Conservation (phyloP, 2,888 invertebrate species). For the Sthenelais limicola region DNA sequence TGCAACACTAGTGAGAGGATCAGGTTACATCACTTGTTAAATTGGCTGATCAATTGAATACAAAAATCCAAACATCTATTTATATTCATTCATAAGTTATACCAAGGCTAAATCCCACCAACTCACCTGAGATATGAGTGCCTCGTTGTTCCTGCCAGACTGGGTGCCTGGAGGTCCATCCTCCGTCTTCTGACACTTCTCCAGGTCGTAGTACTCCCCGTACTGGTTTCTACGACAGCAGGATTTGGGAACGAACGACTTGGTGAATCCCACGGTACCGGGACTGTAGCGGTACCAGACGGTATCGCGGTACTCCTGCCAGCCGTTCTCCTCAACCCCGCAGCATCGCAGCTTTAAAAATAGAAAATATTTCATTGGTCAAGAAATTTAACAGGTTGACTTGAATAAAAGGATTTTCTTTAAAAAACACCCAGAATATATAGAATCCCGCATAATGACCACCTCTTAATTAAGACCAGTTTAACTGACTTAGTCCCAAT, state of each 20-base stretch:
- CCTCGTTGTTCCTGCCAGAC: constrained; percentile 25
- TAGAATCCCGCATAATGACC: too few species aligned
- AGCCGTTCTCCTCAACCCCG: constrained; percentile 61
- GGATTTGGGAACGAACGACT: constrained; percentile 43
- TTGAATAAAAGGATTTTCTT: too few species aligned
- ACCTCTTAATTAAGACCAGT: too few species aligned
- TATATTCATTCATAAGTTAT: too few species aligned
- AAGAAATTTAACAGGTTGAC: too few species aligned
- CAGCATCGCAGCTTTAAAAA: constrained; percentile 56
- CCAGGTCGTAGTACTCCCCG: constrained; percentile 17
- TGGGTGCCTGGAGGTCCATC: constrained; percentile 43
- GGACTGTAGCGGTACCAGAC: constrained; percentile 55
- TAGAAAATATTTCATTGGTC: too few species aligned
- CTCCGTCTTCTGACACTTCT: constrained; percentile 44
- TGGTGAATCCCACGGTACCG: constrained; percentile 20
- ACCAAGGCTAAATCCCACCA: too few species aligned
- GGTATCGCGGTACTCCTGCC: constrained; percentile 58
- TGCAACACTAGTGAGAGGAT: background rate
- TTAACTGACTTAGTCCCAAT: too few species aligned
- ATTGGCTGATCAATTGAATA: background rate
- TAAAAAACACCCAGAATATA: too few species aligned
- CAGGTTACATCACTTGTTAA: background rate
- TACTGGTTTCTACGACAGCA: constrained; percentile 47
- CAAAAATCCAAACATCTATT: background rate
- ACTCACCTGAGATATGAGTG: constrained; percentile 24